Base-by-base conservation (phyloP, 2,113 vertebrate genomes). In the Neolamprologus sp. region DNA sequence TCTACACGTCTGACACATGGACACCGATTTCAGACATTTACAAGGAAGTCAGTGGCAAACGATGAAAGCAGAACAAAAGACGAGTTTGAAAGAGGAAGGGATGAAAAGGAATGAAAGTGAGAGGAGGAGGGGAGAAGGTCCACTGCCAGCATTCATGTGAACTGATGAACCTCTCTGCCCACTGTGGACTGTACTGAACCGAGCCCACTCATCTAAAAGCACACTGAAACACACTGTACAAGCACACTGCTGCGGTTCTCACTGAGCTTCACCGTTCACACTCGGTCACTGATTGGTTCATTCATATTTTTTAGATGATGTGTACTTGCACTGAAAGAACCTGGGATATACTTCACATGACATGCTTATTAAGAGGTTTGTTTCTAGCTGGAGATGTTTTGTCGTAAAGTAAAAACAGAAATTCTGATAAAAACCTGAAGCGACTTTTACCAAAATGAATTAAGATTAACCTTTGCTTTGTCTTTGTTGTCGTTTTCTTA, bases 51-150 rank as follows among this genome's bases (percentile, higher is more conserved):
- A 13, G 89, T 17, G 87, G 57, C 53, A 57, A 9, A 9, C 81
- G 83, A 91, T 91, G 79, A 93, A 93, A 90, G 84, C 53, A n/a
- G 71, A 68, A 91, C 84, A 91, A 91, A 88, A 86, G 80, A 54
- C 65, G 33, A 68, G 87, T 71, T 40, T 91, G 82, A 92, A 21
- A 71, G 88, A 85, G 85, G 81, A 89, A 84, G 81, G 85, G 82
- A 89, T 90, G 92, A 93, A 81, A 85, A 94, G 93, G 94, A 93
- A 94, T 94, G 90, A 90, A 83, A 91, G 13, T 55, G 83, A 87
- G 89, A 92, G 81, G 92, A 93, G 94, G 93, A 92, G 81, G 49
- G 87, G 65, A 65, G 58, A 85, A 49, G 86, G 90, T 37, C 53
- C 63, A n/a, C 86, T 5, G 94, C 88, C 92, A 92, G n/a, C 63